These are phyloP conservation scores for Habropoda laboriosa DNA, from an alignment of 1,140 invertebrate species.

Conservation along the genomic window DNA sequence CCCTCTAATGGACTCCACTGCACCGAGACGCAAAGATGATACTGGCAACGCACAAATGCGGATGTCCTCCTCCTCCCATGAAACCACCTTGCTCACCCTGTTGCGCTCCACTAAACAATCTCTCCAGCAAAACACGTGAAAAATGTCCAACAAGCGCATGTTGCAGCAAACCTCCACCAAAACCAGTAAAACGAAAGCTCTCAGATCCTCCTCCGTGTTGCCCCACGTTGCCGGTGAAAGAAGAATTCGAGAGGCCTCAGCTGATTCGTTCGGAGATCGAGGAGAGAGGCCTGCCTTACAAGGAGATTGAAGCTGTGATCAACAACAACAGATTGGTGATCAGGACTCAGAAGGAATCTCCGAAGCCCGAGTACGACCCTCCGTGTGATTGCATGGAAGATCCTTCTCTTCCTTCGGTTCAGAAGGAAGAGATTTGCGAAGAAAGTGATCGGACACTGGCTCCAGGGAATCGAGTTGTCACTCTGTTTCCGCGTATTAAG, in stretches of 20 bases:
- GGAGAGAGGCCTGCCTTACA: constrained; percentile 68
- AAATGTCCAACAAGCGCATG: no score
- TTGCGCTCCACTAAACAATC: no score
- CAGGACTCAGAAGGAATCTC: constrained; percentile 67
- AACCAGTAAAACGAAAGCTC: neutral
- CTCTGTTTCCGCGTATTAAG: constrained; percentile 54
- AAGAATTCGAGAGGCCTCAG: neutral
- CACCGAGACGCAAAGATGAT: constrained; percentile 60
- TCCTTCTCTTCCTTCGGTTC: no score
- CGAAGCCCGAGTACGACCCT: constrained; percentile 64
- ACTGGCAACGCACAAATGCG: constrained; percentile 60
- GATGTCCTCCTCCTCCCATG: constrained; percentile 46
- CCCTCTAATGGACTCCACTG: neutral
- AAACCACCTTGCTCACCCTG: constrained; percentile 21
- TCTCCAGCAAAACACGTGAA: no score
- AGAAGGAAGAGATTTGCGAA: neutral
- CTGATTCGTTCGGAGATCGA: constrained; percentile 69
- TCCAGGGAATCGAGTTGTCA: constrained; percentile 53
- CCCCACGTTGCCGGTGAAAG: neutral
- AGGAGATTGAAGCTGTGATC: constrained; percentile 74
- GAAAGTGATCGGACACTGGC: neutral
- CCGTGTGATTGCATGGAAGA: constrained; percentile 70
- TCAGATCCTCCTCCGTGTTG: neutral
- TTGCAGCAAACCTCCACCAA: no score
- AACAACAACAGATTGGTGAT: constrained; percentile 76